These are phyloP conservation scores for Syndactyla subalaris DNA, from an alignment of 2,797 vertebrate genomes.

Conservation along the genomic window DNA sequence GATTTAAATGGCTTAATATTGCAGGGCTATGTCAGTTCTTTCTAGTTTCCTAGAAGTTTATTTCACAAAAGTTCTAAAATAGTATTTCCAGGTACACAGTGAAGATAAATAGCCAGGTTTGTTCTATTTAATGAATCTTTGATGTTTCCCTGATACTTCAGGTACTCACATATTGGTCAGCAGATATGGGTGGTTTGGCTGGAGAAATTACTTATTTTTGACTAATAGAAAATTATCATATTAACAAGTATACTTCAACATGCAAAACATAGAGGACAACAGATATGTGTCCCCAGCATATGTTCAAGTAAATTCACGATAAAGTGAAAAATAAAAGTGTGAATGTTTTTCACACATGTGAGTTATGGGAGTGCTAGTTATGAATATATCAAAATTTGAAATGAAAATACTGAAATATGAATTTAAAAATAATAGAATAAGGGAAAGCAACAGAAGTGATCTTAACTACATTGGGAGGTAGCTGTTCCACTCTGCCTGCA, in stretches of 20 bases:
- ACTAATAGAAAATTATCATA: background rate
- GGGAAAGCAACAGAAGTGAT: background rate
- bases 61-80: background rate
- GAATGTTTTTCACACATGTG: rapidly evolving
- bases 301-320: background rate
- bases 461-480: background rate
- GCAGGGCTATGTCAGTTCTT: background rate
- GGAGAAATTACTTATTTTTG: background rate
- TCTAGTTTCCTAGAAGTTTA: background rate
- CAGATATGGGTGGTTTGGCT: background rate
- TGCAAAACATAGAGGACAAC: background rate
- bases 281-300: background rate
- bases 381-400: background rate
- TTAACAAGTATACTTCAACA: background rate
- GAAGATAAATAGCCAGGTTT: background rate
- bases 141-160: background rate
- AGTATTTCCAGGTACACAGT: background rate
- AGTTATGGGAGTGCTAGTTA: background rate
- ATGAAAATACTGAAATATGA: background rate
- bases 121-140: background rate
- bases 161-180: background rate
- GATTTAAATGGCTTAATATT: background rate
- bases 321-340: background rate
- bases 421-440: background rate
- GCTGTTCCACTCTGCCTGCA: background rate